Percentiles rank a stretch among this genome's conserved stretches.
These are phyloP conservation scores for Hesperia comma DNA, from an alignment of 2,888 invertebrate genomes.

Conservation along the genomic window DNA sequence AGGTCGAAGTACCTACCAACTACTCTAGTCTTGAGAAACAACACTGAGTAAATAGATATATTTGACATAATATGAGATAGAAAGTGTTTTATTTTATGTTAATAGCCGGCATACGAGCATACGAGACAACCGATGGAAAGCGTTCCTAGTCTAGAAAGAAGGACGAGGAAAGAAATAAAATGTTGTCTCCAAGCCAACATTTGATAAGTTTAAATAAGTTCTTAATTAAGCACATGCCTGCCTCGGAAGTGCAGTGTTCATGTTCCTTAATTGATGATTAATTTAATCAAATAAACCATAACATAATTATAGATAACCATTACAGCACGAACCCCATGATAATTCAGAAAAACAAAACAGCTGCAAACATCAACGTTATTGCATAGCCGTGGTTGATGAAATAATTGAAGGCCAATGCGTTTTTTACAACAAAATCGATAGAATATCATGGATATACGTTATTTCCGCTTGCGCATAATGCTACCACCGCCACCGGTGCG, in stretches of 20 bases:
- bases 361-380: constrained; percentile 36
- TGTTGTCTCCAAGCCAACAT: too few species aligned
- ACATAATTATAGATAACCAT: too few species aligned
- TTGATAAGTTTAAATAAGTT: too few species aligned
- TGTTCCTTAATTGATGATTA: too few species aligned
- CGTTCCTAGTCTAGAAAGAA: too few species aligned
- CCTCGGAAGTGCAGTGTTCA: too few species aligned
- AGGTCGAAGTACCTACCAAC: constrained; percentile 30
- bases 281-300: too few species aligned
- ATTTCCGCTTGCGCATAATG: constrained; percentile 66
- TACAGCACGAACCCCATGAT: not conserved
- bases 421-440: constrained; percentile 76
- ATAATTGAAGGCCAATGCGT: constrained; percentile 52
- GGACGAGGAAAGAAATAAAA: too few species aligned
- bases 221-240: too few species aligned
- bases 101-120: not conserved
- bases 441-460: constrained; percentile 58
- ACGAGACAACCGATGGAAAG: not conserved
- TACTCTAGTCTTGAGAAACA: constrained; percentile 39
- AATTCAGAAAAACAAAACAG: not conserved
- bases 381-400: constrained; percentile 10
- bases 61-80: too few species aligned
- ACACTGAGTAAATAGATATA: constrained; percentile 6
- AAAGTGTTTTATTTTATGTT: too few species aligned
- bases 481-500: constrained; percentile 53